These are phyloP conservation scores for Scomber colias DNA, from an alignment of 2,113 vertebrate species.

Conservation along the genomic window DNA sequence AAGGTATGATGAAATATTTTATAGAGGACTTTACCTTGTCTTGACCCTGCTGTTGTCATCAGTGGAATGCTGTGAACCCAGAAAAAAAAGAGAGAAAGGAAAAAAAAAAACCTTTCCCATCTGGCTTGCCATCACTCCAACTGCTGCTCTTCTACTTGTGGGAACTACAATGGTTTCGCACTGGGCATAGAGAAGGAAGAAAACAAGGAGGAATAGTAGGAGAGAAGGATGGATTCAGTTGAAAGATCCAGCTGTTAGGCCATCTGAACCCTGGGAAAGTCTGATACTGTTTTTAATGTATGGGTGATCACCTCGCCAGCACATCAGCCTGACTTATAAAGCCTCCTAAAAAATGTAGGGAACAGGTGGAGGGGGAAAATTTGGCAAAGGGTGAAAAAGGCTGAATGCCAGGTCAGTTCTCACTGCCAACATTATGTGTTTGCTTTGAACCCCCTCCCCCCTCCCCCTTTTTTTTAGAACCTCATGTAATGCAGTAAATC, in stretches of 20 bases:
- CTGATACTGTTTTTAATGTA: constrained; percentile 61
- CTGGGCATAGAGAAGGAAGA: constrained; percentile 57
- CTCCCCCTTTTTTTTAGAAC: background rate
- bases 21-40: constrained; percentile 43
- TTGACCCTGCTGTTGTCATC: constrained; percentile 54
- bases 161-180: constrained; percentile 65
- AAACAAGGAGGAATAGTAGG: constrained; percentile 50
- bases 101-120: constrained; percentile 54
- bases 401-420: constrained; percentile 62
- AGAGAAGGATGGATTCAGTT: constrained; percentile 68
- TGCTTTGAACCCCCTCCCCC: constrained; percentile 40
- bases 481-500: constrained; percentile 48
- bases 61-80: constrained; percentile 60
- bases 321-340: constrained; percentile 74
- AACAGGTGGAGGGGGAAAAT: constrained; percentile 78
- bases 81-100: constrained; percentile 4
- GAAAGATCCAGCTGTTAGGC: constrained; percentile 87
- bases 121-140: constrained; percentile 83
- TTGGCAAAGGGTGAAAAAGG: constrained; percentile 67
- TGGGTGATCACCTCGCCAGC: constrained; percentile 64
- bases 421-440: constrained; percentile 63
- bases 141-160: constrained; percentile 71
- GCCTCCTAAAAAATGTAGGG: constrained; percentile 64
- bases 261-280: constrained; percentile 88
- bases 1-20: constrained; percentile 25